Percentiles rank a stretch among this genome's conserved stretches.
Evolutionary conservation across 2,888 invertebrate species (phyloP).

Genomic region (Ormyrus thymus): DNA sequence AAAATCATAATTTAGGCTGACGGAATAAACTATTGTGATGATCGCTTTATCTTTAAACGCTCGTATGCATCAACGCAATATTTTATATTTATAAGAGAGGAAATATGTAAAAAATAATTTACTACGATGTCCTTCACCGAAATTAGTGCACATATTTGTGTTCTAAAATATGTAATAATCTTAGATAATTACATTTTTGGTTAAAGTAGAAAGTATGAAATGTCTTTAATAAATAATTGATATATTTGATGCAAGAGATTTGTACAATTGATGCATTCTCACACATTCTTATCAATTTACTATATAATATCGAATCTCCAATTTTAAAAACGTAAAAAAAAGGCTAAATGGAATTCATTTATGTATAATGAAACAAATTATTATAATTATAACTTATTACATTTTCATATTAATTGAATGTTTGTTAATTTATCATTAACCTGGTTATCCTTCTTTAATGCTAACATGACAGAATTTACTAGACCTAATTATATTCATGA

Average conservation of each 20-base stretch:
- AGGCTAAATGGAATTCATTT: neutral
- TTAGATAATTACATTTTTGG: slow-evolving; percentile 22
- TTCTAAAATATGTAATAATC: slow-evolving; percentile 20
- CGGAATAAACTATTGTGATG: slow-evolving; percentile 24
- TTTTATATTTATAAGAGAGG: slow-evolving; percentile 23
- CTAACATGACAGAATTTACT: neutral
- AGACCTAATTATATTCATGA: neutral
- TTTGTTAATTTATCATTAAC: neutral
- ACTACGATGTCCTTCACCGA: slow-evolving; percentile 31
- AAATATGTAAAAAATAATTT: neutral
- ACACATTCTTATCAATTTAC: neutral
- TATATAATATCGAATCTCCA: slow-evolving; percentile 14
- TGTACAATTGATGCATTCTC: neutral
- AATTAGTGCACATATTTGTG: slow-evolving; percentile 28
- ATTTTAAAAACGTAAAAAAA: neutral
- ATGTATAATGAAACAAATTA: slow-evolving; percentile 25
- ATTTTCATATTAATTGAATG: slow-evolving; percentile 34
- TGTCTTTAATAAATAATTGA: neutral
- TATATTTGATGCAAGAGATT: no score
- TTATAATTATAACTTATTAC: slow-evolving; percentile 41
- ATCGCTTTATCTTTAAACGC: slow-evolving; percentile 2
- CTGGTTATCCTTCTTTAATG: neutral
- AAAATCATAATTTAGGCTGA: slow-evolving; percentile 19
- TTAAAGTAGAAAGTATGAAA: neutral
- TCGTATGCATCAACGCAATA: slow-evolving; percentile 12